Base-by-base conservation (phyloP, 2,888 invertebrate species). In the Xestoiulus laeticollis region DNA sequence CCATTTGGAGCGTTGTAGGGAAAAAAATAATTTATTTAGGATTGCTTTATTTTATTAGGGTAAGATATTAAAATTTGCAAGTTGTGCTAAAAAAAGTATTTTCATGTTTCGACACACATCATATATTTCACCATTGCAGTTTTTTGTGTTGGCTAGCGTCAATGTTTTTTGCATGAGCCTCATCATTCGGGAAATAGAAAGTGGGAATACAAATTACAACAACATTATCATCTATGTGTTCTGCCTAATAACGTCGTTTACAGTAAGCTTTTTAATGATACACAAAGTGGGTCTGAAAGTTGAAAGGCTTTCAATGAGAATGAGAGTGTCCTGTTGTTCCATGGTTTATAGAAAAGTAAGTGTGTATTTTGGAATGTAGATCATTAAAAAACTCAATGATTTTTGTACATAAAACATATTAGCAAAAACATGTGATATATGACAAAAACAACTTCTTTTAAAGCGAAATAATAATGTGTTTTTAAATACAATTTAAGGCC, bases 281-380 rank as follows among this genome's bases (percentile, higher is more conserved):
- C 86, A 86, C 5, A 59, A 86, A 48, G 26, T 48, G 30, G 30
- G n/a, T 10, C 59, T 53, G 8, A 12, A 44, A 30, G 10, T 86
- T 4, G 86, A 86, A 53, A 43, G 48, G 12, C 59, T 44, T 5
- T 30, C 30, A 19, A 83, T 83, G 86, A 22, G 53, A 44, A 59
- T 86, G 86, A 22, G 86, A 53, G 2, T 86, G 30, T 14, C 44
- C 30, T 48, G 53, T 30, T 86, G 86, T 53, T 86, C 86, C 2
- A 43, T 86, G 26, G 48, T 86, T 14, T 86, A 53, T 30, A 44
- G 86, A 32, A 86, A 86, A 83, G 83, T 83, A 38, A 19, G 83
- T 83, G 19, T 38, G 6, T 6, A 38, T n/a, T 38, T 5, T 38
- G 6, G 2, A 2, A n/a, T n/a, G n/a, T n/a, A n/a, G n/a, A n/a